These are phyloP conservation scores for Platysteira castanea DNA, from an alignment of 2,113 vertebrate species.

Conservation along the genomic window DNA sequence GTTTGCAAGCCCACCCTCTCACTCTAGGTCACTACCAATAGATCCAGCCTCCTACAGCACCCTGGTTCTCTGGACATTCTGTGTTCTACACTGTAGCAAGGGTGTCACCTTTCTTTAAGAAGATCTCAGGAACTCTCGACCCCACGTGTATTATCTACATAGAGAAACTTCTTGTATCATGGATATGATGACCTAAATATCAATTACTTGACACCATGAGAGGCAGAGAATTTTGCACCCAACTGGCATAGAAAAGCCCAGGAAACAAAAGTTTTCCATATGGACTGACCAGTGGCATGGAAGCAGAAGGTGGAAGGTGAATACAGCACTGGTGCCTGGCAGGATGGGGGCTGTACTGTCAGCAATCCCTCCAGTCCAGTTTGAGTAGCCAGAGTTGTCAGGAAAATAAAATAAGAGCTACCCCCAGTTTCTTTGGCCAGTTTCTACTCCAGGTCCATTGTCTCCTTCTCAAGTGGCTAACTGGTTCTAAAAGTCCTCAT, in stretches of 20 bases:
- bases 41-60: neutral
- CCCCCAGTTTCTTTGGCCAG: neutral
- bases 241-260: neutral
- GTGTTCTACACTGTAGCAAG: neutral
- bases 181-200: neutral
- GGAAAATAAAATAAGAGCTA: neutral
- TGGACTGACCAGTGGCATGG: neutral
- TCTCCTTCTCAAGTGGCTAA: neutral
- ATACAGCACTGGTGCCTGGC: neutral
- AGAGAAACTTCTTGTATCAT: neutral
- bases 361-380: neutral
- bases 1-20: neutral
- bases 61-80: neutral
- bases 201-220: neutral
- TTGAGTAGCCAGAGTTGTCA: neutral
- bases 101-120: neutral
- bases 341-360: neutral
- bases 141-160: neutral
- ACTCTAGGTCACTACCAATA: accelerated
- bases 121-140: neutral
- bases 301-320: neutral
- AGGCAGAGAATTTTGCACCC: neutral
- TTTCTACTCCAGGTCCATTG: neutral
- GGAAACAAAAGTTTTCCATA: neutral
- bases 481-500: neutral